phyloP scores from a whole-genome alignment of 2,797 vertebrate genomes.

The Macrochelys suwanniensis region DNA sequence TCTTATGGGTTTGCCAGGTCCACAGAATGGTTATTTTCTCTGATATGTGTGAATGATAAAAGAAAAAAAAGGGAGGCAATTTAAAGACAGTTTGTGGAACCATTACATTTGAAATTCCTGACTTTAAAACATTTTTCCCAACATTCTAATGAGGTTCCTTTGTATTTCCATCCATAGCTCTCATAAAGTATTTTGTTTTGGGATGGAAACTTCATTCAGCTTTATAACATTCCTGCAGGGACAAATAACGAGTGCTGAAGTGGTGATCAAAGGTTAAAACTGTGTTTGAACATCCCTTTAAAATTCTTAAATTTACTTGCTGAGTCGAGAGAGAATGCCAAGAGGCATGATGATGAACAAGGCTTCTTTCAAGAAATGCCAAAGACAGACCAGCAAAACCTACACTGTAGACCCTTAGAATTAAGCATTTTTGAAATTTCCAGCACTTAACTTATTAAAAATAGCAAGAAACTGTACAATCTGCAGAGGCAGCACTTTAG shows the following conservation, averaged over 20 bases:
- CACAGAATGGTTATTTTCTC: not conserved
- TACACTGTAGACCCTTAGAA: not conserved
- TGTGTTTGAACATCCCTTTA: not conserved
- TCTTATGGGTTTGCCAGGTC: not conserved
- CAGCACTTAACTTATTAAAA: not conserved
- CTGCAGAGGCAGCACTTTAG: not conserved
- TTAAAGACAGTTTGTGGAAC: not conserved
- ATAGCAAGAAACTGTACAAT: not conserved
- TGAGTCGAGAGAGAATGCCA: not conserved
- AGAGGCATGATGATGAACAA: not conserved
- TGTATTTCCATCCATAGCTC: not conserved
- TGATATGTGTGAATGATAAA: not conserved
- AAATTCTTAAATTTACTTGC: not conserved
- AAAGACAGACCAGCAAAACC: conserved; percentile 11
- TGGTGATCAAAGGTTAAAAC: not conserved
- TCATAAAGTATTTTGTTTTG: not conserved
- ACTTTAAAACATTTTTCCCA: not conserved
- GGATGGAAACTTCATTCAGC: not conserved
- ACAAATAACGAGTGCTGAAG: not conserved
- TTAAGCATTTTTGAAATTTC: not conserved
- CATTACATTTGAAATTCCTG: not conserved
- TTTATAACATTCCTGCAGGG: not conserved
- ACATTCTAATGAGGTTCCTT: not conserved
- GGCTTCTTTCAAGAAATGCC: not conserved
- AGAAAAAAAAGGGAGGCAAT: not conserved